These are phyloP conservation scores for Gopherus evgoodei DNA, from an alignment of 2,113 vertebrate species.

Conservation along the genomic window DNA sequence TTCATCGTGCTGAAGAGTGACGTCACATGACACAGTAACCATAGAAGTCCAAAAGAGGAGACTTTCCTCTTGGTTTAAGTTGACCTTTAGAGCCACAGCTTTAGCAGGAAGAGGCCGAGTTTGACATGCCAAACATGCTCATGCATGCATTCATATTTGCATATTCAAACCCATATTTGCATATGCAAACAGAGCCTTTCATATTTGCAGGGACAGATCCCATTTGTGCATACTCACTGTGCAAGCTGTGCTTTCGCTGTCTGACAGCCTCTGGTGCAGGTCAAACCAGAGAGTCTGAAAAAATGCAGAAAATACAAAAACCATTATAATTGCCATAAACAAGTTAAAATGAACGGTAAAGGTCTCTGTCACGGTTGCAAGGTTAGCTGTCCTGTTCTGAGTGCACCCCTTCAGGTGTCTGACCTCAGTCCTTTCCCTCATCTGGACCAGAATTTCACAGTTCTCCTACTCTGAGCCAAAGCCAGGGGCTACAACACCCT, in stretches of 20 bases:
- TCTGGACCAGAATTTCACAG: neutral
- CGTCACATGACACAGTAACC: neutral
- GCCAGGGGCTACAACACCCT: neutral
- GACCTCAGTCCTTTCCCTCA: neutral
- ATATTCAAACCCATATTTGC: neutral
- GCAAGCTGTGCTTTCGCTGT: slow-evolving; percentile 87
- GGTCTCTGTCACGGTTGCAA: too few species aligned
- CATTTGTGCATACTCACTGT: slow-evolving; percentile 83
- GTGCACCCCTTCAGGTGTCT: neutral
- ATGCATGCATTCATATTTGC: neutral
- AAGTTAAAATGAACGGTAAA: neutral
- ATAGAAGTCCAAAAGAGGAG: neutral
- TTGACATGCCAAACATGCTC: too few species aligned
- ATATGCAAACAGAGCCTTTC: too few species aligned
- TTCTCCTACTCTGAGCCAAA: neutral
- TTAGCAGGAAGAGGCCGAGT: neutral
- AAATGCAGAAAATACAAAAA: slow-evolving; percentile 41
- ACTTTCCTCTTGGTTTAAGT: neutral
- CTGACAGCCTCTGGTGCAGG: slow-evolving; percentile 94
- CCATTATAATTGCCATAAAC: neutral
- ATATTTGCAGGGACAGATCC: too few species aligned
- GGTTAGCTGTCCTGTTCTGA: neutral
- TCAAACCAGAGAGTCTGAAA: slow-evolving; percentile 95
- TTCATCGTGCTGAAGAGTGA: neutral
- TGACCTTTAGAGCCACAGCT: neutral